Conservation (phyloP, 1,140 invertebrate genomes). For the Bombus terrestris region DNA sequence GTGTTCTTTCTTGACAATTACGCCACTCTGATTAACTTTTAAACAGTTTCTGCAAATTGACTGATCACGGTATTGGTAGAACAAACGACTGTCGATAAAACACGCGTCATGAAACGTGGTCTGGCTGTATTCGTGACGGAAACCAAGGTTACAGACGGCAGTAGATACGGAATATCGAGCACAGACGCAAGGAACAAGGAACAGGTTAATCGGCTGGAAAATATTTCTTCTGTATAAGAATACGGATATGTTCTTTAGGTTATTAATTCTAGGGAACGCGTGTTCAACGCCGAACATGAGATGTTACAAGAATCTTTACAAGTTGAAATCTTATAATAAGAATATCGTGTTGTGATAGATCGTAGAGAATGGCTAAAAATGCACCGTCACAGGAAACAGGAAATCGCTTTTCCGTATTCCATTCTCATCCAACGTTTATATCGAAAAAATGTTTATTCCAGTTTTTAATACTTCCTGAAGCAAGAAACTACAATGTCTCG, state of each 20-base stretch:
- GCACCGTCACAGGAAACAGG: no score
- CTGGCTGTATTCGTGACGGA: neutral
- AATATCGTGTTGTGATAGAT: no score
- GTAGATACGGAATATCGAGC: neutral
- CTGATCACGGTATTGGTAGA: neutral
- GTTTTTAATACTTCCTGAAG: no score
- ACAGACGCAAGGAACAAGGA: neutral
- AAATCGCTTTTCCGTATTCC: no score
- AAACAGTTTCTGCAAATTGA: neutral
- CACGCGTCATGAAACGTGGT: slow-evolving; percentile 16
- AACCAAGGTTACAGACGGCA: neutral
- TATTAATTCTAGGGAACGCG: neutral
- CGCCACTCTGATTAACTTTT: neutral
- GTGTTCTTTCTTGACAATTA: neutral
- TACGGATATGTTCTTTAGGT: neutral
- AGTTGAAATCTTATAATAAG: neutral
- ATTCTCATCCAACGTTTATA: no score
- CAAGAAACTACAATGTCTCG: no score
- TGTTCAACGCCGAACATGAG: no score
- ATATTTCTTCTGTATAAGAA: neutral
- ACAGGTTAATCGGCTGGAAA: slow-evolving; percentile 17
- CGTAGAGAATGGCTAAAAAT: no score
- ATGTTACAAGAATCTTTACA: neutral
- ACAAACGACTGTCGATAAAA: slow-evolving; percentile 17
- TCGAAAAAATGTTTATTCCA: no score